These are phyloP conservation scores for Drosophila paranaensis DNA, from an alignment of 2,888 invertebrate genomes.

Conservation along the genomic window DNA sequence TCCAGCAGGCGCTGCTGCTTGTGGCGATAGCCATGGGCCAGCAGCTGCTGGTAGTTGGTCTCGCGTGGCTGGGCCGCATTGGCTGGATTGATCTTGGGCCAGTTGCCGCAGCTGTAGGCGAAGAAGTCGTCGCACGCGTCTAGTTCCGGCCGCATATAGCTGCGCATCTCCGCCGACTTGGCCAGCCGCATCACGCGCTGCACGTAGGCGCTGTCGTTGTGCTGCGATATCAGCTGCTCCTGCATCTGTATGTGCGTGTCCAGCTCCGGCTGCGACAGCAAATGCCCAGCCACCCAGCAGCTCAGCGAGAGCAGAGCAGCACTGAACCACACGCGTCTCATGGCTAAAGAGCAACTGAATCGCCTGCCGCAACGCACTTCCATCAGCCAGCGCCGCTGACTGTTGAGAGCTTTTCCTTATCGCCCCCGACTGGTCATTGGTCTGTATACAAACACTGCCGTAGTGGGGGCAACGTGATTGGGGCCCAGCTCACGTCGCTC, in stretches of 20 bases:
- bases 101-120: slow-evolving; percentile 81
- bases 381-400: slow-evolving; percentile 18
- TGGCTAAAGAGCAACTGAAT: slow-evolving; percentile 56
- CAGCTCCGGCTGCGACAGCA: slow-evolving; percentile 50
- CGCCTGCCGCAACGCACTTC: slow-evolving; percentile 58
- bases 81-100: slow-evolving; percentile 80
- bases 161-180: slow-evolving; percentile 79
- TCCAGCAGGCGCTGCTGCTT: slow-evolving; percentile 73
- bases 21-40: slow-evolving; percentile 70
- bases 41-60: slow-evolving; percentile 70
- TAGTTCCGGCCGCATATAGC: slow-evolving; percentile 75
- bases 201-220: slow-evolving; percentile 75
- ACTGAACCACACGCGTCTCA: slow-evolving; percentile 50
- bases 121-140: slow-evolving; percentile 81
- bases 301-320: slow-evolving; percentile 29
- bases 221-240: slow-evolving; percentile 69
- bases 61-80: slow-evolving; percentile 62
- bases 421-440: slow-evolving; percentile 44
- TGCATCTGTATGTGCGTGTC: slow-evolving; percentile 63
- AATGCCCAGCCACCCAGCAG: slow-evolving; percentile 34
- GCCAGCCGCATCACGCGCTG: slow-evolving; percentile 77
- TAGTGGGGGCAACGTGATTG: slow-evolving; percentile 57
- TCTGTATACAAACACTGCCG: slow-evolving; percentile 17
- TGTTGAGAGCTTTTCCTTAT: slow-evolving; percentile 50
- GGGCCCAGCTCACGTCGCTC: slow-evolving; percentile 53